Base-by-base conservation (phyloP, 2,797 vertebrate genomes). In the Helostoma temminkii region DNA sequence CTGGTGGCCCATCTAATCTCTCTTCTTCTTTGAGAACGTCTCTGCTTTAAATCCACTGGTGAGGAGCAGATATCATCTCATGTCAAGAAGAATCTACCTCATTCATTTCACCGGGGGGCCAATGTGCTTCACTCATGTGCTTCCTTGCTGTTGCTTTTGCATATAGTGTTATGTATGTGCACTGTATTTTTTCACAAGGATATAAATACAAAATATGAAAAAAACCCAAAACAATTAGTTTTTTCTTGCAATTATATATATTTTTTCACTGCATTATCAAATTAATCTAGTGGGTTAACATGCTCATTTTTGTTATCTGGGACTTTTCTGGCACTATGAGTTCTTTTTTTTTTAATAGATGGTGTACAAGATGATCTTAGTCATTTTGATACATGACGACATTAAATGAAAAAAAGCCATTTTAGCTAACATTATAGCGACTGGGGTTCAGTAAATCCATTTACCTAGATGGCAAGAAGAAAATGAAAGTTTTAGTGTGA, bases 41-140 rank as follows among this genome's bases (percentile, higher is more conserved):
- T 45, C 59, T 15, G 80, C 69, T 80, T 79, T 62, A 84, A 79
- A 85, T 78, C 85, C 66, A 82, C 74, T 78, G 73, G 65, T 81
- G 63, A 70, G 47, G 55, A 64, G 68, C 68, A 78, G 88, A 89
- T 88, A 81, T 34, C 63, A 76, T 86, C 80, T 82, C 70, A 76
- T 79, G 76, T 74, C 65, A 73, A 77, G 76, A 81, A 85, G 71
- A 88, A 86, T 76, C 56, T 72, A 61, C 66, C 60, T 82, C 80
- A 82, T 83, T 81, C 74, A 84, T 89, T 78, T 92, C 66, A 16
- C 57, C 14, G 48, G 66, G 71, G 71, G 56, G 71, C 83, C 73
- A 69, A 70, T 55, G 63, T 59, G 73, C 65, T 75, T 80, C 65
- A 22, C 74, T 85, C 62, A 54, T 85, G 82, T 53, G 49, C 75